Evolutionary conservation across 2,113 vertebrate genomes (phyloP).

Genomic region (Semicossyphus pulcher): DNA sequence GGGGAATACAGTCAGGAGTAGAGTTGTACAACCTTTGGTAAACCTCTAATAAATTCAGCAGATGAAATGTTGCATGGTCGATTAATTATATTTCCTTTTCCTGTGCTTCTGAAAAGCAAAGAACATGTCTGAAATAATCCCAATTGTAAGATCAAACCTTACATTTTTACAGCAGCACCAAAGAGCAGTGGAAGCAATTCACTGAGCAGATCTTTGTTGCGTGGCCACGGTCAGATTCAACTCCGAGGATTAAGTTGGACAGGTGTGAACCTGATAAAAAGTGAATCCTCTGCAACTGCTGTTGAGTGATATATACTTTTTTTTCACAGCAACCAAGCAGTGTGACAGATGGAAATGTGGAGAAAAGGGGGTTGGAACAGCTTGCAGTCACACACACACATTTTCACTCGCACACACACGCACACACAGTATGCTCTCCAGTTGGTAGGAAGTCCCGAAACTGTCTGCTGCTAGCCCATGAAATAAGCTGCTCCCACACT

Average conservation of each 20-base stretch:
- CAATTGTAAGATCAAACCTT: not conserved
- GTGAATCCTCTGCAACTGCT: conserved; percentile 41
- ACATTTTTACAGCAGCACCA: not conserved
- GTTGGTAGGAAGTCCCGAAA: conserved; percentile 69
- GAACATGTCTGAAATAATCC: conserved; percentile 9
- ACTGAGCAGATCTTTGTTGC: conserved; percentile 37
- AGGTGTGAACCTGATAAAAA: conserved; percentile 58
- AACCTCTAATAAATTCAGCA: conserved; percentile 18
- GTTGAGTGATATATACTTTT: conserved; percentile 51
- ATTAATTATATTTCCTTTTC: conserved; percentile 11
- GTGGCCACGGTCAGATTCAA: conserved; percentile 31
- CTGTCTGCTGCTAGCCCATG: conserved; percentile 76
- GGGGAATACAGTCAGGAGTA: not conserved
- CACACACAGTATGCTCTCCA: conserved; percentile 33
- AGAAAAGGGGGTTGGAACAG: conserved; percentile 54
- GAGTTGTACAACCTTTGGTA: not conserved
- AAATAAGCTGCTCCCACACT: conserved; percentile 77
- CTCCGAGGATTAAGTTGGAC: conserved; percentile 40
- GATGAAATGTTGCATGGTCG: not conserved
- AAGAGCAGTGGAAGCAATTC: conserved; percentile 12
- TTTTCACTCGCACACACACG: conserved; percentile 5
- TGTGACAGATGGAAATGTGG: conserved; percentile 70
- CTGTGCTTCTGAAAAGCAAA: not conserved
- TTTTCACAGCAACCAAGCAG: conserved; percentile 45
- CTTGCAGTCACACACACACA: conserved; percentile 43